phyloP scores from a whole-genome alignment of 2,113 vertebrate genomes.

The Vulpes vulpes region DNA sequence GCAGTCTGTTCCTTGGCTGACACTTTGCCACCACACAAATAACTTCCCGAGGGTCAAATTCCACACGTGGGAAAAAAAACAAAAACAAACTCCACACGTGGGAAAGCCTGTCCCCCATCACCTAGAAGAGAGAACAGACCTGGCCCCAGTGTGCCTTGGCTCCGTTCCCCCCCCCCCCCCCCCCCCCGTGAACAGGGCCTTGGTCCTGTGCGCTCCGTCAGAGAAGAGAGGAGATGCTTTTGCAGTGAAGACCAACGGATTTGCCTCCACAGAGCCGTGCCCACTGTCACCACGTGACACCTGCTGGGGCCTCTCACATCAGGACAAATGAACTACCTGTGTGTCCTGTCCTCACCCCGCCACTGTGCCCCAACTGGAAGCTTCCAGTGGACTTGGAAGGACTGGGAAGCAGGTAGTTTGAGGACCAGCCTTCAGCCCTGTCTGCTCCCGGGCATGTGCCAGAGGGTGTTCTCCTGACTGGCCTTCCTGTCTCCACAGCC shows the following conservation, averaged over 20 bases:
- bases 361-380: not conserved
- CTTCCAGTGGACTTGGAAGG: not conserved
- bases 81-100: too few relatives aligned
- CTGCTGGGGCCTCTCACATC: not conserved
- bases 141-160: too few relatives aligned
- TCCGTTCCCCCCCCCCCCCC: not conserved
- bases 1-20: not conserved
- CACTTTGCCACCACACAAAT: not conserved
- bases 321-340: not conserved
- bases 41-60: not conserved
- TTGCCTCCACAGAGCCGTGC: not conserved
- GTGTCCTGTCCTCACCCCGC: not conserved
- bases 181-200: not conserved
- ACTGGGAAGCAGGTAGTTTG: not conserved
- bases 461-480: not conserved
- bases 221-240: not conserved
- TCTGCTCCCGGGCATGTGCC: too few relatives aligned
- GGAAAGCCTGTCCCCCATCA: not conserved
- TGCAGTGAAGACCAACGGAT: not conserved
- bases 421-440: not conserved
- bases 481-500: not conserved
- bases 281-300: not conserved
- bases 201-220: not conserved
- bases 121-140: conserved; percentile 33
- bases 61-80: not conserved